Conservation (phyloP, 2,797 vertebrate species). For the Aulostomus chinensis region DNA sequence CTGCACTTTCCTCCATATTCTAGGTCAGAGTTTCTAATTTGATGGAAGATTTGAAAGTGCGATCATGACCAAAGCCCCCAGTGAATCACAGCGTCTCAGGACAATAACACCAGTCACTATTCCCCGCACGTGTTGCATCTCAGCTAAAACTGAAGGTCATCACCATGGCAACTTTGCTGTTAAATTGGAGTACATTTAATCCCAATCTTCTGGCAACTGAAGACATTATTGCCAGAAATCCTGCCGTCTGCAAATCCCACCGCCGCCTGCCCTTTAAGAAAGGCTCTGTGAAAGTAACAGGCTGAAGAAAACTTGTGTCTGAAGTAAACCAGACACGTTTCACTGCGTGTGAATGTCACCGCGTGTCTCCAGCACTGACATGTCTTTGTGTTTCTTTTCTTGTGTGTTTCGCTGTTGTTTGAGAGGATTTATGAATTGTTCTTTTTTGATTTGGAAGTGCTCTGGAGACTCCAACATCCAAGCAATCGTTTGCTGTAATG, state of each 20-base stretch:
- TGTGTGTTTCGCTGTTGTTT: constrained; percentile 23
- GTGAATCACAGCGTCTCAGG: constrained; percentile 36
- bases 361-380: constrained; percentile 24
- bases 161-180: constrained; percentile 74
- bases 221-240: constrained; percentile 72
- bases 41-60: constrained; percentile 56
- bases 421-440: constrained; percentile 27
- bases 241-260: constrained; percentile 30
- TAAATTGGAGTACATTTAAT: constrained; percentile 77
- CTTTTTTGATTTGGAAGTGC: constrained; percentile 13
- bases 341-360: constrained; percentile 41
- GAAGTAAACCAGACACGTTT: constrained; percentile 46
- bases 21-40: constrained; percentile 45
- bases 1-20: constrained; percentile 18
- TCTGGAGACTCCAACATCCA: constrained; percentile 25
- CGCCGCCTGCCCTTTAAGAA: constrained; percentile 73
- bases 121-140: constrained; percentile 29
- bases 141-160: constrained; percentile 77
- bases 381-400: constrained; percentile 20
- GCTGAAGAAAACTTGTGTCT: constrained; percentile 31
- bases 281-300: constrained; percentile 37
- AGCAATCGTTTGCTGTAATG: too few relatives aligned
- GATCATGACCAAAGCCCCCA: constrained; percentile 46
- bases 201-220: constrained; percentile 76
- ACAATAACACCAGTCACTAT: constrained; percentile 50